A percentile compares a stretch with the other conserved stretches of the same genome.
Conservation (phyloP, 1,140 invertebrate genomes). For the Monochamus saltuarius region DNA sequence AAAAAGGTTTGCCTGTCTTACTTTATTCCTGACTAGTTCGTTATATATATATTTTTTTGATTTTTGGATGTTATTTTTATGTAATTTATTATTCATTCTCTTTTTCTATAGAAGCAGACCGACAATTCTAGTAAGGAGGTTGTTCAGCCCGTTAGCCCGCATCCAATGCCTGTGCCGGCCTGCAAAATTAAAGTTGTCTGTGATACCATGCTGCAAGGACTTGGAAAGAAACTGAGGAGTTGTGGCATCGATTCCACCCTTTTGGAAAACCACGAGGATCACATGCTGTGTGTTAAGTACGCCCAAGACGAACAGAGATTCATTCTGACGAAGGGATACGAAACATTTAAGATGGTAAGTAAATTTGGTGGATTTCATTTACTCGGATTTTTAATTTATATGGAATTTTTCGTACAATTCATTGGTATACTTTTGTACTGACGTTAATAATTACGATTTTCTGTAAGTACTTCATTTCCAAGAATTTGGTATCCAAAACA, state of each 20-base stretch:
- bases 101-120: conserved; percentile 17
- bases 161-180: conserved; percentile 26
- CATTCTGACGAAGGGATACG: conserved; percentile 59
- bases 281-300: conserved; percentile 55
- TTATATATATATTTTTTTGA: no score
- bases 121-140: conserved; percentile 18
- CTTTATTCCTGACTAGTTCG: no score
- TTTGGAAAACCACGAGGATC: conserved; percentile 54
- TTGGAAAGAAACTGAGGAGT: conserved; percentile 63
- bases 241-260: conserved; percentile 67
- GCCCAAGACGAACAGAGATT: conserved; percentile 58
- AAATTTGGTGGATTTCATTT: background rate
- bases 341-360: conserved; percentile 50
- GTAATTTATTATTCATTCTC: background rate
- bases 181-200: conserved; percentile 55
- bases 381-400: background rate
- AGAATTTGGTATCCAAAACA: no score
- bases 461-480: no score
- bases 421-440: no score
- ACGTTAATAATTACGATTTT: no score
- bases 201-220: conserved; percentile 57
- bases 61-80: background rate
- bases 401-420: background rate
- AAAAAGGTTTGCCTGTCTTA: conserved; percentile 1
- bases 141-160: conserved; percentile 32